Evolutionary conservation across 2,888 invertebrate species (phyloP).

Genomic region (Notocelia uddmanniana): DNA sequence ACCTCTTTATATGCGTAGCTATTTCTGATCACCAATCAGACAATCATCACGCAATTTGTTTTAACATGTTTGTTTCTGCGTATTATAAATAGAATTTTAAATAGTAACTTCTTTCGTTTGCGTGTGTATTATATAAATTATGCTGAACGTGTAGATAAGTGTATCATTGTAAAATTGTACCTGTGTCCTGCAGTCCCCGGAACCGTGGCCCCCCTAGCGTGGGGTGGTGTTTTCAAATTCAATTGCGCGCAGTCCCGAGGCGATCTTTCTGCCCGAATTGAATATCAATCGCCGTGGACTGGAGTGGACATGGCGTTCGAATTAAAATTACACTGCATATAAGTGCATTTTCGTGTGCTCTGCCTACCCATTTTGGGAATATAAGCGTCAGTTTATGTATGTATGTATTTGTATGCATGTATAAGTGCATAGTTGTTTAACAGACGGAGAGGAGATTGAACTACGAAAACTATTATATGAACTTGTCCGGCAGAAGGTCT

Average conservation of each 20-base stretch:
- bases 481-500: no score
- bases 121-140: neutral
- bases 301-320: slow-evolving; percentile 65
- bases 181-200: slow-evolving; percentile 18
- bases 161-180: slow-evolving; percentile 12
- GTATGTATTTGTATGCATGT: no score
- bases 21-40: no score
- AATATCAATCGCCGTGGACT: slow-evolving; percentile 77
- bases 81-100: neutral
- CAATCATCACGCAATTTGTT: no score
- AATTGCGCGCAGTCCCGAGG: slow-evolving; percentile 83
- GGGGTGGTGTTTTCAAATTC: slow-evolving; percentile 83
- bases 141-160: no score
- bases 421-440: no score
- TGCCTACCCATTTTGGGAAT: no score
- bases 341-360: no score
- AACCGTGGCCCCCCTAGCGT: slow-evolving; percentile 49
- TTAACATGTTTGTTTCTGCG: neutral
- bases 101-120: neutral
- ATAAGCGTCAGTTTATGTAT: no score
- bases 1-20: no score
- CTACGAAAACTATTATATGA: no score
- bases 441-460: no score
- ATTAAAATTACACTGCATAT: slow-evolving; percentile 19
- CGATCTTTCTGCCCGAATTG: slow-evolving; percentile 84